Percentiles rank a stretch among this genome's conserved stretches.
Evolutionary conservation across 2,888 invertebrate species (phyloP).

Genomic region (Hermaeophaga mercurialis): DNA sequence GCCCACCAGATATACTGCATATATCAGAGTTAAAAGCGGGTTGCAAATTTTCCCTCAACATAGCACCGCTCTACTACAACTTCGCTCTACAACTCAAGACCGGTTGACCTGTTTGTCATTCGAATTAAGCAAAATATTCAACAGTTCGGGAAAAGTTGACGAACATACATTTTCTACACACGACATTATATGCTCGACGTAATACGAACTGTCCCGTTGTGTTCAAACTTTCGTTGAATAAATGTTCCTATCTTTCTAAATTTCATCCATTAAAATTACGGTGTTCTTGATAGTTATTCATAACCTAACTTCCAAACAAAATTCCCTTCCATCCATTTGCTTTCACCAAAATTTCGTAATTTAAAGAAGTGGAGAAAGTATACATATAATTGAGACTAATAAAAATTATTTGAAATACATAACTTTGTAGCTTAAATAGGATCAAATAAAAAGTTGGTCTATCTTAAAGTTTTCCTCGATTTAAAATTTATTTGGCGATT

Average conservation of each 20-base stretch:
- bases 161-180: conserved; percentile 2
- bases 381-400: too few species aligned
- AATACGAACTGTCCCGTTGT: neutral
- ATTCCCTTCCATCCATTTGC: neutral
- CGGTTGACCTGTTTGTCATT: conserved; percentile 31
- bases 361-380: too few species aligned
- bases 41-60: conserved; percentile 34
- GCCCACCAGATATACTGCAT: conserved; percentile 34
- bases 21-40: conserved; percentile 36
- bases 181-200: neutral
- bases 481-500: too few species aligned
- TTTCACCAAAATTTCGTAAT: neutral
- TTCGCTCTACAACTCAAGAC: conserved; percentile 9
- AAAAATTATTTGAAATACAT: too few species aligned
- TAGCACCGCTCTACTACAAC: conserved; percentile 9
- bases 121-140: conserved; percentile 18
- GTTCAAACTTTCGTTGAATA: neutral
- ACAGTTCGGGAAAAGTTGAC: conserved; percentile 13
- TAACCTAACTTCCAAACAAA: neutral
- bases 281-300: neutral
- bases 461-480: too few species aligned
- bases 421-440: too few species aligned
- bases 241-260: neutral
- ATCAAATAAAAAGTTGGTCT: too few species aligned
- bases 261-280: neutral